Evolutionary conservation across 2,797 vertebrate genomes (phyloP).

Genomic region (Gambusia yucatana): DNA sequence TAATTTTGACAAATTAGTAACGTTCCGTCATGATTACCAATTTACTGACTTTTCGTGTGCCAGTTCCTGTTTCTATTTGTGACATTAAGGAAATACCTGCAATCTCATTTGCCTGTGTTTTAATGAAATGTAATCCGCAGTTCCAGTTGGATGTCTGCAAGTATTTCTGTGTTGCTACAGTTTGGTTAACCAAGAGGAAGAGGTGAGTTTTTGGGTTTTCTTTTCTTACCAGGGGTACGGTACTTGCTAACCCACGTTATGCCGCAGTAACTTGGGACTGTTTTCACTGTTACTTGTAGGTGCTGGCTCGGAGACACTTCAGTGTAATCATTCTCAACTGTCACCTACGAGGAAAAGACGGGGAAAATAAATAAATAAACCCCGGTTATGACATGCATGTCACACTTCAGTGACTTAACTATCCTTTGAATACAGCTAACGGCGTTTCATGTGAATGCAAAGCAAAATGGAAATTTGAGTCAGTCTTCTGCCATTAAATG

Average conservation of each 20-base stretch:
- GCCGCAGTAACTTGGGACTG: slow-evolving; percentile 86
- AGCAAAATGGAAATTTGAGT: not conserved
- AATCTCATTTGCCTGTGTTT: not conserved
- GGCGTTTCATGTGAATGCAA: not conserved
- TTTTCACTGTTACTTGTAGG: slow-evolving; percentile 82
- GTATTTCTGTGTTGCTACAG: not conserved
- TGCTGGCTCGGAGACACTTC: slow-evolving; percentile 79
- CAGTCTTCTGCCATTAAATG: not conserved
- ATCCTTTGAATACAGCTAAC: not conserved
- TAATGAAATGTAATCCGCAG: not conserved
- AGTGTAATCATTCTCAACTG: slow-evolving; percentile 84
- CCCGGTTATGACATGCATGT: not conserved
- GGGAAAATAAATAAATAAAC: not conserved
- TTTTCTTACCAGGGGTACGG: slow-evolving; percentile 81
- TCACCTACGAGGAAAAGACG: slow-evolving; percentile 74
- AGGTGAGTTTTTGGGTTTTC: too few relatives aligned
- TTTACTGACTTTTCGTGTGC: not conserved
- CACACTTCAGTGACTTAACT: not conserved
- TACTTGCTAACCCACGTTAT: slow-evolving; percentile 76
- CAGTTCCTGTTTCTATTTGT: not conserved
- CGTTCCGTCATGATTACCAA: not conserved
- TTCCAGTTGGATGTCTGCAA: not conserved
- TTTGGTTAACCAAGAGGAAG: not conserved
- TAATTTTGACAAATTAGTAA: not conserved
- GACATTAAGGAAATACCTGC: not conserved